Evolutionary conservation across 2,888 invertebrate species (phyloP).

Genomic region (Melanophora roralis): DNA sequence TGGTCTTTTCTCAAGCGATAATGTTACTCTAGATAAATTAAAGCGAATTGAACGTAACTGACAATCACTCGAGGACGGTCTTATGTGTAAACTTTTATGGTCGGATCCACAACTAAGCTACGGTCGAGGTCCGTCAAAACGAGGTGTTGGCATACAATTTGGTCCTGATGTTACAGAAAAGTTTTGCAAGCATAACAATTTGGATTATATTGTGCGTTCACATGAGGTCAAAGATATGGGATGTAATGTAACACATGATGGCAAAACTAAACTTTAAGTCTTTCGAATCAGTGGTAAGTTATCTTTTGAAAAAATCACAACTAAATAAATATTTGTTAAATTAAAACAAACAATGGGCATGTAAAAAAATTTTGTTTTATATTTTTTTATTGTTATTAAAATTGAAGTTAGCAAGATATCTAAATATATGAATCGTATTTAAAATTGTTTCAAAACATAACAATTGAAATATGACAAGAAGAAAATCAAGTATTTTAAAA

Average conservation of each 20-base stretch:
- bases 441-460: too few species aligned
- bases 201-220: slow-evolving; percentile 96
- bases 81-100: slow-evolving; percentile 99
- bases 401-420: too few species aligned
- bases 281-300: slow-evolving; percentile 95
- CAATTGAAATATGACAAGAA: too few species aligned
- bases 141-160: slow-evolving; percentile 99
- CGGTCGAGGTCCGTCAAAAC: slow-evolving; percentile 94
- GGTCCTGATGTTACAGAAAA: slow-evolving; percentile 96
- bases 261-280: slow-evolving; percentile 93
- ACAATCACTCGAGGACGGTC: slow-evolving; percentile 97
- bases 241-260: slow-evolving; percentile 95
- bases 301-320: slow-evolving; percentile 68
- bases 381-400: too few species aligned
- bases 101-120: slow-evolving; percentile 95
- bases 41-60: slow-evolving; percentile 92
- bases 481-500: too few species aligned
- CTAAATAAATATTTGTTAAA: too few species aligned
- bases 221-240: slow-evolving; percentile 99
- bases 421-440: too few species aligned
- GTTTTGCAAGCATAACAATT: slow-evolving; percentile 90
- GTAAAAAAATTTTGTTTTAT: too few species aligned
- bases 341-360: too few species aligned
- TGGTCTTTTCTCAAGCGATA: slow-evolving; percentile 95
- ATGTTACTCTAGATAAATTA: slow-evolving; percentile 95